phyloP scores from a whole-genome alignment of 1,140 invertebrate genomes.

The Drosophila santomea region DNA sequence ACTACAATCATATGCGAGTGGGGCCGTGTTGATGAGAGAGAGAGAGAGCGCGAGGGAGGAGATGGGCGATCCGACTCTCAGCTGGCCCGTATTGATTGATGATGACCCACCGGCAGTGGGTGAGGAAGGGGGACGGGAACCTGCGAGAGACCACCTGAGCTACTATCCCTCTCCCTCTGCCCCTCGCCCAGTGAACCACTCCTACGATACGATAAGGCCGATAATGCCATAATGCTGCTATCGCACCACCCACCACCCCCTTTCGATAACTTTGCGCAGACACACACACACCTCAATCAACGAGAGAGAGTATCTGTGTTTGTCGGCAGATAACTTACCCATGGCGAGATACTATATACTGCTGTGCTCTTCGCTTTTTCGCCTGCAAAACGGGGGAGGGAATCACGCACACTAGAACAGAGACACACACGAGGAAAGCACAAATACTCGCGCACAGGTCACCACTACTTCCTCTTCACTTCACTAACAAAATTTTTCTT shows the following conservation, averaged over 20 bases:
- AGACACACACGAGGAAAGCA: conserved; percentile 66
- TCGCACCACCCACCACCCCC: conserved; percentile 64
- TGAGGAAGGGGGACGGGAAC: conserved; percentile 9
- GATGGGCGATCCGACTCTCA: conserved; percentile 33
- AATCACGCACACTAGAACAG: conserved; percentile 54
- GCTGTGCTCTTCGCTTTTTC: conserved; percentile 76
- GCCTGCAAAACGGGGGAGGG: conserved; percentile 78
- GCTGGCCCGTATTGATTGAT: conserved; percentile 75
- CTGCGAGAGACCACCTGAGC: conserved; percentile 22
- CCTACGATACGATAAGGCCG: conserved; percentile 57
- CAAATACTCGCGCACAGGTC: conserved; percentile 78
- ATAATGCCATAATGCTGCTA: conserved; percentile 65
- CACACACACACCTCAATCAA: conserved; percentile 42
- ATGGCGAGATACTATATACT: conserved; percentile 70
- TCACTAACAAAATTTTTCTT: conserved; percentile 75
- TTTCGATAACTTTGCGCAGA: conserved; percentile 71
- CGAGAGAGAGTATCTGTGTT: conserved; percentile 54
- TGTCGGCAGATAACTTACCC: conserved; percentile 72
- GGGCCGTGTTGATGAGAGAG: conserved; percentile 28
- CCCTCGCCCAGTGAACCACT: conserved; percentile 37
- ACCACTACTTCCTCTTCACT: conserved; percentile 77
- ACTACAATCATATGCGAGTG: conserved; percentile 55
- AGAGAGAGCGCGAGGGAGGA: conserved; percentile 8
- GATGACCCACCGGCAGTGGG: conserved; percentile 6
- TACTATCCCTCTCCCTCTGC: conserved; percentile 17